These are phyloP conservation scores for Amyelois transitella DNA, from an alignment of 1,140 invertebrate species.

Conservation along the genomic window DNA sequence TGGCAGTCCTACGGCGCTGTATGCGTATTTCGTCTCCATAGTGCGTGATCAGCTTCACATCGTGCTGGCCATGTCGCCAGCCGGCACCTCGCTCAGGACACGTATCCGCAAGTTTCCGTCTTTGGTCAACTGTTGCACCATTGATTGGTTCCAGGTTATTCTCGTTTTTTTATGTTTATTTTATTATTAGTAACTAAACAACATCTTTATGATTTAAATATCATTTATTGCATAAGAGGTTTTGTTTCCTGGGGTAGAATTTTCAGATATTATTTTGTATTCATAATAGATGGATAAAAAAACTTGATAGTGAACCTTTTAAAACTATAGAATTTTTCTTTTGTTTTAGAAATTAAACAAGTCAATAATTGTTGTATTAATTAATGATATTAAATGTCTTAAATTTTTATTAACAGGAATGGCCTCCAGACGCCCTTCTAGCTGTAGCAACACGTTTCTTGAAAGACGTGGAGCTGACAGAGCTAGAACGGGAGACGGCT, in stretches of 20 bases:
- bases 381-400: too few relatives aligned
- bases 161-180: not conserved
- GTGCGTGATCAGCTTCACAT: constrained; percentile 95
- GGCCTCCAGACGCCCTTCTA: constrained; percentile 94
- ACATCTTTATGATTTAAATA: too few relatives aligned
- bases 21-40: constrained; percentile 92
- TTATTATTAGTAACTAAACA: too few relatives aligned
- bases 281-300: too few relatives aligned
- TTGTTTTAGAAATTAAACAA: too few relatives aligned
- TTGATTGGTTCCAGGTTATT: constrained; percentile 96
- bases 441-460: constrained; percentile 93
- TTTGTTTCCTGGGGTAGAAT: too few relatives aligned
- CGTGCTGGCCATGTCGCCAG: constrained; percentile 94
- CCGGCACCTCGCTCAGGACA: constrained; percentile 89
- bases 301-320: too few relatives aligned
- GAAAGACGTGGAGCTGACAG: constrained; percentile 87
- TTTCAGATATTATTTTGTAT: too few relatives aligned
- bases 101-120: constrained; percentile 95
- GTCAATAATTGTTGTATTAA: too few relatives aligned
- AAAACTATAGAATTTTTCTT: too few relatives aligned
- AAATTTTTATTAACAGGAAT: constrained; percentile 76
- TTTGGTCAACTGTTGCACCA: constrained; percentile 96
- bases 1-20: constrained; percentile 91
- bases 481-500: constrained; percentile 80
- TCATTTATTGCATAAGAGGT: too few relatives aligned